Base-by-base conservation (phyloP, 1,140 invertebrate species). In the Plectrocnemia conspersa region DNA sequence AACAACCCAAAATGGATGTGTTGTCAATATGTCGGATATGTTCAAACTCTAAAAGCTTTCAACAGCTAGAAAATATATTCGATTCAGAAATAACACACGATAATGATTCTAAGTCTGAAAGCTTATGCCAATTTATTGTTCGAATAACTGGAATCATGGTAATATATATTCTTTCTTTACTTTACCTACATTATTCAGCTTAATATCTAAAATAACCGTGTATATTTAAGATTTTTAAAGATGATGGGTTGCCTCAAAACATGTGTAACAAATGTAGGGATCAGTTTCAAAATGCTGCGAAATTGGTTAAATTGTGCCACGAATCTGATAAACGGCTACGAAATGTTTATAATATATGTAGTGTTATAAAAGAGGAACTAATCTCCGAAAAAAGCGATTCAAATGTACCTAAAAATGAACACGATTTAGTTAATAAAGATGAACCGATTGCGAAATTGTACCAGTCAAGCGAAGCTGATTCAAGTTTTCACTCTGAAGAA, bases 161-260 rank as follows among this genome's bases (percentile, higher is more conserved):
- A 29, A 29, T 29, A 29, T 29, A 29, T n/a, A 29, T 29, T 29
- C 6, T 29, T 29, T 29, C n/a, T 29, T n/a, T 29, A 29, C n/a
- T 6, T 6, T n/a, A 29, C n/a, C 6, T 29, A 29, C 6, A 29
- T 29, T n/a, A 29, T 29, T 7, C n/a, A 29, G 7, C 27, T 29
- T 7, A 7, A 7, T 29, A 29, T 29, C 7, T 29, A 7, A 7
- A 29, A 7, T 29, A 29, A 29, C n/a, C 27, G n/a, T 29, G 27
- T 29, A 38, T 38, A 13, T 38, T 38, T 24, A 3, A 49, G 47
- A 49, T 49, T 13, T 35, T 16, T 11, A 19, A 49, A 35, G 19
- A 49, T 33, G 47, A 49, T 49, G 19, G 11, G 11, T 49, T 35
- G 13, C 47, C 47, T 9, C 47, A 49, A 18, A 49, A 35, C 25